phyloP scores from a whole-genome alignment of 2,113 vertebrate genomes.

The Lates calcarifer region DNA sequence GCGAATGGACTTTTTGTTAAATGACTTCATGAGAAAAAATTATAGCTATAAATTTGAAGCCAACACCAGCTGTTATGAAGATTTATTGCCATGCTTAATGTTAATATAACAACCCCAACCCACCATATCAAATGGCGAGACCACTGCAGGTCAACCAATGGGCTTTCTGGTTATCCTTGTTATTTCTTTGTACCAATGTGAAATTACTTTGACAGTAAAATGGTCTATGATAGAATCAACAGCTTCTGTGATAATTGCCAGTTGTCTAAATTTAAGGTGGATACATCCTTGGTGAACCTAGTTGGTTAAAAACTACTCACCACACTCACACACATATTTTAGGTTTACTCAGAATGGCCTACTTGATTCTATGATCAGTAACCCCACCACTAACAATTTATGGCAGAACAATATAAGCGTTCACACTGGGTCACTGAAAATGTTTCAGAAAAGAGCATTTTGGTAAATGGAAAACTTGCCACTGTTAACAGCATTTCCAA shows the following conservation, averaged over 20 bases:
- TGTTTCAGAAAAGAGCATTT: too few species aligned
- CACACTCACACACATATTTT: neutral
- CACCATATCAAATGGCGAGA: constrained; percentile 49
- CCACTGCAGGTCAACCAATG: constrained; percentile 49
- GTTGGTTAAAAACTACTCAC: constrained; percentile 3
- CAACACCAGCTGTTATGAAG: constrained; percentile 75
- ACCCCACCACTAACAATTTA: neutral
- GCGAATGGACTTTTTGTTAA: constrained; percentile 71
- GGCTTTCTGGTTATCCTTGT: constrained; percentile 40
- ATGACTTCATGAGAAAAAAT: constrained; percentile 76
- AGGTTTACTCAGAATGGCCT: neutral
- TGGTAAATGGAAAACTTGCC: too few species aligned
- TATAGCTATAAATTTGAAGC: constrained; percentile 72
- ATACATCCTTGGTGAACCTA: constrained; percentile 9
- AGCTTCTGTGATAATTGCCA: constrained; percentile 23
- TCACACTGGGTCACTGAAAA: too few species aligned
- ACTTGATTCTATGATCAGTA: neutral
- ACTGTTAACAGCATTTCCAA: neutral
- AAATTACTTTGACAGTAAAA: constrained; percentile 51
- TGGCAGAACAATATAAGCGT: too few species aligned
- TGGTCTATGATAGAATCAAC: constrained; percentile 19
- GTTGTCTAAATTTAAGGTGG: constrained; percentile 23
- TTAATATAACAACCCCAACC: constrained; percentile 60
- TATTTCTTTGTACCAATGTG: constrained; percentile 32
- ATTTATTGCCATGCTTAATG: constrained; percentile 75